Percentiles rank a stretch among this genome's conserved stretches.
These are phyloP conservation scores for Hypocryptadius cinnamomeus DNA, from an alignment of 2,113 vertebrate species.

Conservation along the genomic window DNA sequence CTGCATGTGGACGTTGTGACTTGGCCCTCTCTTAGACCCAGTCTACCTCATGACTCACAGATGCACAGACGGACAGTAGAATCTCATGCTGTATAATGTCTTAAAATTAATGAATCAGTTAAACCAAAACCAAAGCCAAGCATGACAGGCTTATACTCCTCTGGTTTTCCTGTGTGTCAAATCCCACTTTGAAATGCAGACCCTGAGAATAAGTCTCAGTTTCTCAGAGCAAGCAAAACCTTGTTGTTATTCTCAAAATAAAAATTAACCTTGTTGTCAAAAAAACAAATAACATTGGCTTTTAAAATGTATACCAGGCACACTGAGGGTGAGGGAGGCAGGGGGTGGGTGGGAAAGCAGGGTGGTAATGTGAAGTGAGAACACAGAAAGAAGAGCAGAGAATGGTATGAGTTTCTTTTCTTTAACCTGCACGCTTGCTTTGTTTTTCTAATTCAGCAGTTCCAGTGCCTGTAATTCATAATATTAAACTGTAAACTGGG, in stretches of 20 bases:
- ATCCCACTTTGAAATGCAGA: neutral
- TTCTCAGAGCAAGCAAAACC: neutral
- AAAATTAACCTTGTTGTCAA: too few relatives aligned
- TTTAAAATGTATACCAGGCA: neutral
- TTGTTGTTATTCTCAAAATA: neutral
- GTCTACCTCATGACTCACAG: neutral
- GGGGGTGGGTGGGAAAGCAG: too few relatives aligned
- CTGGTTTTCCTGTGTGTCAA: neutral
- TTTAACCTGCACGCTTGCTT: neutral
- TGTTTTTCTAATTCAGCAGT: neutral
- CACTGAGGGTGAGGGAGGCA: neutral
- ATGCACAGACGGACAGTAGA: neutral
- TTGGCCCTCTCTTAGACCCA: neutral
- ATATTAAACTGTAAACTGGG: neutral
- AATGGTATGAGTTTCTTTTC: neutral
- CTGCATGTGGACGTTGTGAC: neutral
- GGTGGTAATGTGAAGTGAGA: neutral
- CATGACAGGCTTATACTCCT: neutral
- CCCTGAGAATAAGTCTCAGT: neutral
- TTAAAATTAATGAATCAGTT: constrained; percentile 23
- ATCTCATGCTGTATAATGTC: neutral
- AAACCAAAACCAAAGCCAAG: constrained; percentile 1
- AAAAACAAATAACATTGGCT: neutral
- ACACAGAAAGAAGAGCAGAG: neutral
- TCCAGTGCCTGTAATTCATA: neutral